Evolutionary conservation across 2,113 vertebrate genomes (phyloP).

Genomic region (Rhinopithecus roxellana): DNA sequence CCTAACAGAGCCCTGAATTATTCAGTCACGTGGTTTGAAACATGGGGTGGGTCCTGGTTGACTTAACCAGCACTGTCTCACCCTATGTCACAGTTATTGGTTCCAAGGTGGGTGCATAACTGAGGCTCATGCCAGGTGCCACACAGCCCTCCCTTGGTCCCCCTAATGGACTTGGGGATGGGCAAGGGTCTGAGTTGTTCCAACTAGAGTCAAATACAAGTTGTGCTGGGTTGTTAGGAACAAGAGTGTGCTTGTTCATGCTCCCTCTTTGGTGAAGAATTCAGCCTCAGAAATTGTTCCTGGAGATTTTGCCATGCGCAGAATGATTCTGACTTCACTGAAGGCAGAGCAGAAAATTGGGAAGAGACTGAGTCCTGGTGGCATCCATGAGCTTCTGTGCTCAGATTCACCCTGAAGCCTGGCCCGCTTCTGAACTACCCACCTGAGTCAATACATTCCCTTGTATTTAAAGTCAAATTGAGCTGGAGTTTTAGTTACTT

Average conservation of each 20-base stretch:
- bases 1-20: not conserved
- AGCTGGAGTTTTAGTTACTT: not conserved
- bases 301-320: too few relatives aligned
- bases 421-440: fast-evolving
- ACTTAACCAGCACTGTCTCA: not conserved
- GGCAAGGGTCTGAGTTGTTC: not conserved
- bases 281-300: not conserved
- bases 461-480: too few relatives aligned
- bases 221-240: not conserved
- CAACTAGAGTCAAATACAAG: not conserved
- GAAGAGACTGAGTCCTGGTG: not conserved
- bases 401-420: not conserved
- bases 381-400: too few relatives aligned
- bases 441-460: not conserved
- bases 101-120: not conserved
- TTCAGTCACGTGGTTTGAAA: not conserved
- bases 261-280: not conserved
- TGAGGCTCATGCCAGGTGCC: fast-evolving
- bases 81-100: fast-evolving
- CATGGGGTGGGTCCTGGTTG: not conserved
- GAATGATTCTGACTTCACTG: not conserved
- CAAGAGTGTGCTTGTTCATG: not conserved
- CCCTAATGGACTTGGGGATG: not conserved
- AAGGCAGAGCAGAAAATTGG: not conserved
- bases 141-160: not conserved